A percentile compares a stretch with the other conserved stretches of the same genome.
phyloP scores from a whole-genome alignment of 2,113 vertebrate species.

The Trogon melanurus region DNA sequence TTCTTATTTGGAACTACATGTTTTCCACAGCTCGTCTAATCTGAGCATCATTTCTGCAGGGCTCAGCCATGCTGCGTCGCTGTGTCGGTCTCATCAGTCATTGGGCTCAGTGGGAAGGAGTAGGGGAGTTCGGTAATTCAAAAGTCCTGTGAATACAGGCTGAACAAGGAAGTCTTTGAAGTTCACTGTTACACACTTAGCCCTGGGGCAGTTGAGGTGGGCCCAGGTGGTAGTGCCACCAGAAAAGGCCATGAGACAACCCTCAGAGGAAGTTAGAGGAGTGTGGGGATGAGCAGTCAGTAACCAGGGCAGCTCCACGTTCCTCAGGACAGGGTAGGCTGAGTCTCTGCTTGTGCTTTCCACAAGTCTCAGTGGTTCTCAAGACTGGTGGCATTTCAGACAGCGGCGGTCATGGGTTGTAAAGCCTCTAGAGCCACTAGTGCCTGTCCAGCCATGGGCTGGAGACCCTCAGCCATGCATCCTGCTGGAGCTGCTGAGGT shows the following conservation, averaged over 20 bases:
- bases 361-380: not conserved
- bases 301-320: not conserved
- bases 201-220: not conserved
- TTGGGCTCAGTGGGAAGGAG: not conserved
- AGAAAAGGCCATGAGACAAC: not conserved
- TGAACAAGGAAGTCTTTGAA: not conserved
- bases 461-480: not conserved
- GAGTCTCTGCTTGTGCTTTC: not conserved
- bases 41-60: not conserved
- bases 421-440: not conserved
- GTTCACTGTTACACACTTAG: not conserved
- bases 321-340: not conserved
- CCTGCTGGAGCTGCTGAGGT: not conserved
- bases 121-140: not conserved
- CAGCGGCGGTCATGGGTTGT: not conserved
- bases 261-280: not conserved
- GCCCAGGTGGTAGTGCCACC: not conserved
- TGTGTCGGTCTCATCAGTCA: conserved; percentile 54
- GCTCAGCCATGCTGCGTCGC: not conserved
- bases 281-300: no score
- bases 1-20: conserved; percentile 20
- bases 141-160: not conserved
- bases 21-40: conserved; percentile 40
- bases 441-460: not conserved
- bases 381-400: not conserved